Evolutionary conservation across 2,113 vertebrate species (phyloP), one percentile per base, ranked within the genome.

Genomic region (Aleadryas rufinucha): DNA sequence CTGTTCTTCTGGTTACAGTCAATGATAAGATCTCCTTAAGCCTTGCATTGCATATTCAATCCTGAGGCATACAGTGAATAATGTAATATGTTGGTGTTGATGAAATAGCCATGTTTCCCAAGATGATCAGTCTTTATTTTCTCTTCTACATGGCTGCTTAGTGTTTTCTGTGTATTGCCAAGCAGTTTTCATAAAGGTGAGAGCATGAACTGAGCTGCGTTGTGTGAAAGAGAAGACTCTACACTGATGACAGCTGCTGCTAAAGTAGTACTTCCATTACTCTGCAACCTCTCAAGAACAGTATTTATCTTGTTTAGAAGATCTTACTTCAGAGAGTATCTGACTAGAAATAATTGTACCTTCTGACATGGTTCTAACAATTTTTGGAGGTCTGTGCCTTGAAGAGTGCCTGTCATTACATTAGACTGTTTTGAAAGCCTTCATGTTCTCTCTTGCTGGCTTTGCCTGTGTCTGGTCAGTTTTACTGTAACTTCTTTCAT

Each of bases 61-160:
- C 19, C 47, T 18, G 39, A 82, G 33, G 23, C 20, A 82, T 39
- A 9, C 5, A 61, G 35, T 63, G 78, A 74, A n/a, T 75, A 30
- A 15, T 17, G 4, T 26, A 18, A 13, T 53, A 24, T 61, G 16
- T 10, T 84, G 31, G 9, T 72, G 22, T 83, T 69, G 50, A 65
- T 80, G n/a, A 92, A 89, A 45, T 60, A 72, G 11, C 2, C 4
- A 1, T 19, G 11, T 77, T 82, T 84, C 16, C 18, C 13, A 2
- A 53, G 65, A n/a, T 47, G 11, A 28, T 47, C 16, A 18, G 8
- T 35, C 28, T 56, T 85, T 22, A 42, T 82, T 76, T 83, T 69
- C 23, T 42, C n/a, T 63, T 42, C 59, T 42, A 0, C 1, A 3
- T 28, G 78, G 33, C 59, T 57, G 3, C 24, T 47, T 39, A 3